Conservation (phyloP, 2,113 vertebrate genomes). For the Sisor rabdophorus region DNA sequence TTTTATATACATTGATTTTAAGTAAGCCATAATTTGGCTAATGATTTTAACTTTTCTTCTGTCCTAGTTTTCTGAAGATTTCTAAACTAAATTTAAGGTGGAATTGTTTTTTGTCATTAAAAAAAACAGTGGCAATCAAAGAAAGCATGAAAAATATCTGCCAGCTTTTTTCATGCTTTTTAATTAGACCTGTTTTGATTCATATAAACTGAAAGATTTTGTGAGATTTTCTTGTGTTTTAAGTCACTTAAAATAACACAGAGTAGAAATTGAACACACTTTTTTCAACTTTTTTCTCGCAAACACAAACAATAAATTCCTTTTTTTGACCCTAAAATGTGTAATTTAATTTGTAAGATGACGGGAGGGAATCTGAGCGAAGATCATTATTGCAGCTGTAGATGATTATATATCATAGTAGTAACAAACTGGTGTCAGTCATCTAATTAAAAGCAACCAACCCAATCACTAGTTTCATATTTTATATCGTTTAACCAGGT, state of each 20-base stretch:
- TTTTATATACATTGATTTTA: neutral
- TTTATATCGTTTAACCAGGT: neutral
- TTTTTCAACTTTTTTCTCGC: too few relatives aligned
- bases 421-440: neutral
- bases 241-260: neutral
- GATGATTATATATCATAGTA: neutral
- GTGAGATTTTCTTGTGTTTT: neutral
- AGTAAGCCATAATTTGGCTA: neutral
- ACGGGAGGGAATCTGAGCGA: too few relatives aligned
- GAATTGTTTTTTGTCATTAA: neutral
- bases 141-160: neutral
- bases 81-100: neutral
- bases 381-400: too few relatives aligned
- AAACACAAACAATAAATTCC: too few relatives aligned
- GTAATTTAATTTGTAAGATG: too few relatives aligned
- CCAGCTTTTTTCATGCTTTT: neutral
- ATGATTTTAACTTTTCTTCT: neutral
- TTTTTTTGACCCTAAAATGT: too few relatives aligned
- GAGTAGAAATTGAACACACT: too few relatives aligned
- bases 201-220: neutral
- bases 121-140: neutral
- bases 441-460: slow-evolving; percentile 1
- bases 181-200: neutral
- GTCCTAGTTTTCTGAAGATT: too few relatives aligned
- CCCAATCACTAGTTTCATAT: neutral